Evolutionary conservation across 2,797 vertebrate species (phyloP).

Genomic region (Amniataba percoides): DNA sequence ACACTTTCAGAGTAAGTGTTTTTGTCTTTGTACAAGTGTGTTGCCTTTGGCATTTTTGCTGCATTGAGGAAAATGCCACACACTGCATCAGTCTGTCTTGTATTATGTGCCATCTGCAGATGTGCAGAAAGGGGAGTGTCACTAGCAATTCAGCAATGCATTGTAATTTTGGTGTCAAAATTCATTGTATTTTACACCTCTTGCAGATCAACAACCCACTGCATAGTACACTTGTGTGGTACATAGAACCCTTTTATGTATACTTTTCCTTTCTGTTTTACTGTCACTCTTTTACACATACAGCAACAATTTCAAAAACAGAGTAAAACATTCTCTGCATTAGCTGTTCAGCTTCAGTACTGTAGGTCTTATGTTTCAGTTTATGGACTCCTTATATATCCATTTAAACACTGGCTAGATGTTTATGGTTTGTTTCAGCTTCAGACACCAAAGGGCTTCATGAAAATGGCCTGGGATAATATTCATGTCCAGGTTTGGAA

Average conservation of each 20-base stretch:
- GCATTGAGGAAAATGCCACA: conserved; percentile 29
- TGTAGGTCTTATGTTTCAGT: neutral
- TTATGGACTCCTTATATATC: neutral
- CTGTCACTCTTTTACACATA: neutral
- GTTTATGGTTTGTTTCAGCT: neutral
- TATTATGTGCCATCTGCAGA: conserved; percentile 20
- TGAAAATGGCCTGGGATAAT: neutral
- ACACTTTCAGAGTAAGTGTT: neutral
- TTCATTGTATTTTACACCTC: conserved; percentile 32
- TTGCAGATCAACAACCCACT: conserved; percentile 17
- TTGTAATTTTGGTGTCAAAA: conserved; percentile 53
- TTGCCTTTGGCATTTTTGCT: conserved; percentile 23
- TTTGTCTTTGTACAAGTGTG: neutral
- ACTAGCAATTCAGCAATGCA: conserved; percentile 22
- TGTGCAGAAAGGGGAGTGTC: conserved; percentile 25
- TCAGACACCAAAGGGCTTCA: neutral
- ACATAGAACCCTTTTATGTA: neutral
- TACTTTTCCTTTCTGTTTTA: conserved; percentile 1
- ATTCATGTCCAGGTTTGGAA: neutral
- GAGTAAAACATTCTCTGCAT: neutral
- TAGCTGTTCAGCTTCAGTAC: neutral
- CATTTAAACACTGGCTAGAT: neutral
- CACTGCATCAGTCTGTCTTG: conserved; percentile 3
- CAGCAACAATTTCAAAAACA: neutral
- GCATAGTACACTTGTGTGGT: conserved; percentile 2